Evolutionary conservation across 1,140 invertebrate species (phyloP).

Genomic region (Ostrea edulis): DNA sequence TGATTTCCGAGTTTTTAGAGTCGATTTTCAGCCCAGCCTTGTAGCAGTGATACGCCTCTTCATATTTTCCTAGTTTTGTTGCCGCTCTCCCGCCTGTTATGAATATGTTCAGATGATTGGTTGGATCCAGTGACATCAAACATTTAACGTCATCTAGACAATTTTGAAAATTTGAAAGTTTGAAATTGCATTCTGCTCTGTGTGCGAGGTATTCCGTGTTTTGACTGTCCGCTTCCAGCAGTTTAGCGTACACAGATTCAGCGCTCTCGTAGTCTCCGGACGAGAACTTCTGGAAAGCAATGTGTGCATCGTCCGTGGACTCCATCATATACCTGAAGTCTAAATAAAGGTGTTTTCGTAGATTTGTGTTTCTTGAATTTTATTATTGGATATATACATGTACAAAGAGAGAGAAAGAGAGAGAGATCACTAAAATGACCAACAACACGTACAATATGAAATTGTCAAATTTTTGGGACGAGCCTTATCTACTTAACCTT

Average conservation of each 20-base stretch:
- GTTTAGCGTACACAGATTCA: slow-evolving; percentile 27
- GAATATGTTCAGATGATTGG: neutral
- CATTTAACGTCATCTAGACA: slow-evolving; percentile 45
- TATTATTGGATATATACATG: no score
- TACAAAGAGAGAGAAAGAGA: no score
- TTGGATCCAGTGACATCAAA: slow-evolving; percentile 20
- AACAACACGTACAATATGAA: no score
- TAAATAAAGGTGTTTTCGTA: no score
- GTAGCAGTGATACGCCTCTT: slow-evolving; percentile 51
- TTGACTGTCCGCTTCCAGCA: slow-evolving; percentile 4
- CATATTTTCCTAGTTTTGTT: slow-evolving; percentile 52
- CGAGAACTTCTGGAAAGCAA: slow-evolving; percentile 5
- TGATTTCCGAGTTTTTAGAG: slow-evolving; percentile 61
- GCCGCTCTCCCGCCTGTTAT: slow-evolving; percentile 47
- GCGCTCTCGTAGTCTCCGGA: slow-evolving; percentile 37
- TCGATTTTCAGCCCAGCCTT: slow-evolving; percentile 54
- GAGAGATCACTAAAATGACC: no score
- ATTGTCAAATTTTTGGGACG: no score
- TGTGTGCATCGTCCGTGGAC: neutral
- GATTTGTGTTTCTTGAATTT: no score
- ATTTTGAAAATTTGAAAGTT: slow-evolving; percentile 29
- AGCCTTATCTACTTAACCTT: no score
- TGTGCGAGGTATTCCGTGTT: slow-evolving; percentile 34
- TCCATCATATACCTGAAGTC: neutral
- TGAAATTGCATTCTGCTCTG: slow-evolving; percentile 52